Conservation (phyloP, 2,888 invertebrate genomes). For the Xylophagus ater region DNA sequence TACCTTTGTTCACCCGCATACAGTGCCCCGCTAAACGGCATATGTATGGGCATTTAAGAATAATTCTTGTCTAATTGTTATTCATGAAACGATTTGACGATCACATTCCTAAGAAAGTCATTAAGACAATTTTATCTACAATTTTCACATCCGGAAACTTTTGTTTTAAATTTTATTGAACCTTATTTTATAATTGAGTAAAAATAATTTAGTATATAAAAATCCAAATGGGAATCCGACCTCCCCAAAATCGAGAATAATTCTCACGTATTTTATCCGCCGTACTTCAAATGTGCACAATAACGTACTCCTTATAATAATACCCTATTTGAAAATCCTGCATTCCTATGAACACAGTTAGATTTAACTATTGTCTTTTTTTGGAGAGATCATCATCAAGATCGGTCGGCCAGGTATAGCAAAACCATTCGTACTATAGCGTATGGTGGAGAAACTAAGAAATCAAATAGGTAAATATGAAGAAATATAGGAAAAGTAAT, state of each 20-base stretch:
- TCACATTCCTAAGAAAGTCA: constrained; percentile 19
- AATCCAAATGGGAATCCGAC: constrained; percentile 5
- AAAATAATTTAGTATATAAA: background rate
- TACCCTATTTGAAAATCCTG: constrained; percentile 16
- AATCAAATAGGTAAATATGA: too few relatives aligned
- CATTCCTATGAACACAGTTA: too few relatives aligned
- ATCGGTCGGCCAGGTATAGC: too few relatives aligned
- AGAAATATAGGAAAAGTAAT: too few relatives aligned
- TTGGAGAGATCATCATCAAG: too few relatives aligned
- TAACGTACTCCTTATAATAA: too few relatives aligned
- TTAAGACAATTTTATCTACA: constrained; percentile 13
- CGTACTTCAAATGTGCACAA: too few relatives aligned
- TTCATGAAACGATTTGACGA: constrained; percentile 12
- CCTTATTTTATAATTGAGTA: background rate
- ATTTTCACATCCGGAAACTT: constrained; percentile 12
- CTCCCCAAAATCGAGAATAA: constrained; percentile 16
- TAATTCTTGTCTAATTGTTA: constrained; percentile 12
- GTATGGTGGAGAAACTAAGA: too few relatives aligned
- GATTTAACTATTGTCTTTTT: constrained; percentile 11
- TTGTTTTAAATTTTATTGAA: constrained; percentile 15
- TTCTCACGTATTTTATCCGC: constrained; percentile 17
- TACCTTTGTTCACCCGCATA: too few relatives aligned
- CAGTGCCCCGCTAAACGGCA: too few relatives aligned
- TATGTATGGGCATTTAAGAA: too few relatives aligned
- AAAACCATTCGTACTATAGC: too few relatives aligned